phyloP scores from a whole-genome alignment of 2,888 invertebrate genomes.

The Eupithecia pulchellata region DNA sequence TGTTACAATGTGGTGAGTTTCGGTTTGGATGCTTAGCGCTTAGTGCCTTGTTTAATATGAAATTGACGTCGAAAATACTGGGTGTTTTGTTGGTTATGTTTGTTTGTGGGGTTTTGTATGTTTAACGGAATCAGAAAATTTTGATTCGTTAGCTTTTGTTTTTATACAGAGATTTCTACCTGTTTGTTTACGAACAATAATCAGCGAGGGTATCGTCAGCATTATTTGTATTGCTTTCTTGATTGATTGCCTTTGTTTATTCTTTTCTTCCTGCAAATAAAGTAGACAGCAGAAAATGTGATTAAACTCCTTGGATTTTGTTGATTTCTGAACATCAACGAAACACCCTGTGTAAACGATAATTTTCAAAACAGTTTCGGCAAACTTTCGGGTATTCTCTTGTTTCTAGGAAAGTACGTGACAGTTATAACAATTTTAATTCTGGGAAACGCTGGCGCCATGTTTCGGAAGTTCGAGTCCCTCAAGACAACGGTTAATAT shows the following conservation, averaged over 20 bases:
- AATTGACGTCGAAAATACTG: slow-evolving; percentile 8
- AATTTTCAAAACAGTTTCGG: slow-evolving; percentile 19
- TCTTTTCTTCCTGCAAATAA: neutral
- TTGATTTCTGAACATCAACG: neutral
- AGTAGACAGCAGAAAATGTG: neutral
- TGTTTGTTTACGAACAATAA: neutral
- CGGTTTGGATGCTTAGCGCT: slow-evolving; percentile 13
- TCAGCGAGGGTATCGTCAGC: neutral
- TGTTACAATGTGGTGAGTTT: slow-evolving; percentile 64
- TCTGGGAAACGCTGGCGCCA: slow-evolving; percentile 56
- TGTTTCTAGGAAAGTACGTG: slow-evolving; percentile 61
- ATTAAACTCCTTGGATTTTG: neutral
- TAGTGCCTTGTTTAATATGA: neutral
- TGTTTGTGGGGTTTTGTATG: neutral
- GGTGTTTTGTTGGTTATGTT: slow-evolving; percentile 6
- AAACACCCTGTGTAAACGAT: slow-evolving; percentile 17
- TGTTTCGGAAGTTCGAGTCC: slow-evolving; percentile 70
- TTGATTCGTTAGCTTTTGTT: neutral
- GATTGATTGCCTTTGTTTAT: neutral
- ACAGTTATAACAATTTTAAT: slow-evolving; percentile 55
- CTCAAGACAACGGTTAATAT: slow-evolving; percentile 68
- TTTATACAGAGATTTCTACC: neutral
- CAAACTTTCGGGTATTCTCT: slow-evolving; percentile 11
- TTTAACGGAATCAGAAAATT: neutral
- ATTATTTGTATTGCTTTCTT: neutral